These are phyloP conservation scores for Chaetops frenatus DNA, from an alignment of 2,113 vertebrate species.

Conservation along the genomic window DNA sequence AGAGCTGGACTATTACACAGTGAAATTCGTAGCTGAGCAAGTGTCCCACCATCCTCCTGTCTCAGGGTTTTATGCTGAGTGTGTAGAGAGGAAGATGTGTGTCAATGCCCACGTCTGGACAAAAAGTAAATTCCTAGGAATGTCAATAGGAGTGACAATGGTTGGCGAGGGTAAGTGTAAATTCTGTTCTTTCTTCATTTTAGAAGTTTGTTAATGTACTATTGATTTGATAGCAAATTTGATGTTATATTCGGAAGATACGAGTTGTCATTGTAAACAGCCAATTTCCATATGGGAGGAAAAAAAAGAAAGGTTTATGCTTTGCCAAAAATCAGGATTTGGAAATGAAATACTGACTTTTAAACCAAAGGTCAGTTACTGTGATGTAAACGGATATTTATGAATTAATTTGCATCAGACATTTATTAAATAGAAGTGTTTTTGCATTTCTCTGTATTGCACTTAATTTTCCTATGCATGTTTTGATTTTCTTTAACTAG, in stretches of 20 bases:
- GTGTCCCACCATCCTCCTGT: slow-evolving; percentile 98
- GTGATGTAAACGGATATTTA: background rate
- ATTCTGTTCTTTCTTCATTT: background rate
- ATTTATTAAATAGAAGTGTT: background rate
- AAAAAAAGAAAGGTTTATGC: background rate
- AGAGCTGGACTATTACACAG: slow-evolving; percentile 73
- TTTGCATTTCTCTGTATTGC: background rate
- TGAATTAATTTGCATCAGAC: background rate
- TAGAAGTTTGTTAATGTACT: background rate
- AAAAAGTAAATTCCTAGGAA: slow-evolving; percentile 99
- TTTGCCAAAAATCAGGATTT: background rate
- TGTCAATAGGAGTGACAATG: slow-evolving; percentile 99
- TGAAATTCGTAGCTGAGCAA: slow-evolving; percentile 95
- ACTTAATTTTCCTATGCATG: background rate
- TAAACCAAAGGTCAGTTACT: background rate
- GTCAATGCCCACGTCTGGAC: slow-evolving; percentile 97
- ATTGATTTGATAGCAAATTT: background rate
- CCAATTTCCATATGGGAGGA: background rate
- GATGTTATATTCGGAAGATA: background rate
- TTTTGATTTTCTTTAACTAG: background rate
- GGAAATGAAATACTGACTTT: background rate
- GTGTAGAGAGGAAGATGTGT: slow-evolving; percentile 88
- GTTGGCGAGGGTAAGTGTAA: slow-evolving; percentile 87
- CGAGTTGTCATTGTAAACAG: background rate
- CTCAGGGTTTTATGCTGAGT: slow-evolving; percentile 97